Evolutionary conservation across 2,797 vertebrate species (phyloP), one percentile per base, ranked within the genome.

Genomic region (Clarias platycephalus): DNA sequence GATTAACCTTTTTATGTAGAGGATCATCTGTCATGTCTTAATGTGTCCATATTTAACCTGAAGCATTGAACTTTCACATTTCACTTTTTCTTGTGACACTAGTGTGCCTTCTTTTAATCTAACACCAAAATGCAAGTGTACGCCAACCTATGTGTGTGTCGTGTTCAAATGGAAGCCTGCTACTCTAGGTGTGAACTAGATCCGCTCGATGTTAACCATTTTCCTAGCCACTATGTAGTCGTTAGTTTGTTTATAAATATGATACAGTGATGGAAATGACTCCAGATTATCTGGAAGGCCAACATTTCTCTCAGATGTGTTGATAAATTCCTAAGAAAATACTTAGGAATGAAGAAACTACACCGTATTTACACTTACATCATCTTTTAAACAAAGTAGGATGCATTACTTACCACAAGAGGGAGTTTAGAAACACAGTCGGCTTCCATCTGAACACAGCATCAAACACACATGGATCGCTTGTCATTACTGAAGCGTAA

Each of bases 31-130:
- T 72, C 34, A 49, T 40, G 37, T 82, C 24, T 78, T 16, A 55
- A 57, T 53, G 16, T 81, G 55, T 87, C 74, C 15, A 82, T 82
- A 66, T 79, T 82, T 89, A 66, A 72, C 28, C 85, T 28, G 67
- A 82, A 83, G 62, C 53, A 8, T 74, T 79, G 86, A 77, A 72
- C 64, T 78, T 86, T 81, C 67, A 77, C 70, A 78, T 87, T 81
- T 70, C 75, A 74, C 83, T 83, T 87, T 85, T 87, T 62, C 18
- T 60, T 58, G 82, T 89, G 81, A 88, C 89, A 91, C 88, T 90
- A 84, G 87, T 85, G 90, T 91, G 90, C 90, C 90, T 91, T 91
- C 90, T 88, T 85, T 88, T 89, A 84, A 83, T 84, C 85, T 76
- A 83, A 87, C 85, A 87, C 84, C 87, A 87, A 86, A 88, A 88